phyloP scores from a whole-genome alignment of 2,888 invertebrate genomes.

The Lordiphosa andalusiaca region DNA sequence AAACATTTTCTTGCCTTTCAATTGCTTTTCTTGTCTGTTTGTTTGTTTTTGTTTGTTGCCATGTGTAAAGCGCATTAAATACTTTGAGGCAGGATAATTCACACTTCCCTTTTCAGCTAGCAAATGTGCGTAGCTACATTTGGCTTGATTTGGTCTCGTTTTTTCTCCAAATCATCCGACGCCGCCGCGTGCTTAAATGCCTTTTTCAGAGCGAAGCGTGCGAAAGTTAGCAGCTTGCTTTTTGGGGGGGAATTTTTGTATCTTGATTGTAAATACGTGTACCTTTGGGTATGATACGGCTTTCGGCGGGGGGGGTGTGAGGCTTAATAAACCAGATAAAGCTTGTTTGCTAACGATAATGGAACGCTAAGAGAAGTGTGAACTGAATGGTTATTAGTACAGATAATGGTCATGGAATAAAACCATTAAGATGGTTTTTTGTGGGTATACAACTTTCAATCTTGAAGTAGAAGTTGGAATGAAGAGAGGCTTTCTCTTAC shows the following conservation, averaged over 20 bases:
- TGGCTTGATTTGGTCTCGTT: slow-evolving; percentile 28
- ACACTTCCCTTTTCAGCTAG: slow-evolving; percentile 41
- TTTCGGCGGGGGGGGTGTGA: slow-evolving; percentile 13
- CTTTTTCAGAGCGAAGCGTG: slow-evolving; percentile 60
- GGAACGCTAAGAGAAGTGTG: slow-evolving; percentile 21
- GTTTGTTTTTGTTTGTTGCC: slow-evolving; percentile 28
- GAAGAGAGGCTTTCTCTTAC: no score
- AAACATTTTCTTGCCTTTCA: slow-evolving; percentile 23
- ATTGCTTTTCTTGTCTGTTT: slow-evolving; percentile 26
- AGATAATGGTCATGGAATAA: no score
- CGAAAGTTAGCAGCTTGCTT: slow-evolving; percentile 72
- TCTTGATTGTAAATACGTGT: slow-evolving; percentile 22
- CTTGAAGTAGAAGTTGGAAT: no score
- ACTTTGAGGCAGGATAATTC: slow-evolving; percentile 74
- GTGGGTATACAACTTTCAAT: no score
- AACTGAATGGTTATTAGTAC: slow-evolving; percentile 4
- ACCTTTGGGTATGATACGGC: neutral
- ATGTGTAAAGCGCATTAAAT: slow-evolving; percentile 72
- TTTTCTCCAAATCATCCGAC: slow-evolving; percentile 25
- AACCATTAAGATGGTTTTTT: no score
- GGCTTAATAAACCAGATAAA: slow-evolving; percentile 30
- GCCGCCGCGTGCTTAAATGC: slow-evolving; percentile 47
- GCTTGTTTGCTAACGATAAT: slow-evolving; percentile 41
- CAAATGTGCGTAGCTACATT: slow-evolving; percentile 57
- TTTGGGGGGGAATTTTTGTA: slow-evolving; percentile 24